Evolutionary conservation across 2,113 vertebrate species (phyloP).

Genomic region (Elephantulus edwardii): DNA sequence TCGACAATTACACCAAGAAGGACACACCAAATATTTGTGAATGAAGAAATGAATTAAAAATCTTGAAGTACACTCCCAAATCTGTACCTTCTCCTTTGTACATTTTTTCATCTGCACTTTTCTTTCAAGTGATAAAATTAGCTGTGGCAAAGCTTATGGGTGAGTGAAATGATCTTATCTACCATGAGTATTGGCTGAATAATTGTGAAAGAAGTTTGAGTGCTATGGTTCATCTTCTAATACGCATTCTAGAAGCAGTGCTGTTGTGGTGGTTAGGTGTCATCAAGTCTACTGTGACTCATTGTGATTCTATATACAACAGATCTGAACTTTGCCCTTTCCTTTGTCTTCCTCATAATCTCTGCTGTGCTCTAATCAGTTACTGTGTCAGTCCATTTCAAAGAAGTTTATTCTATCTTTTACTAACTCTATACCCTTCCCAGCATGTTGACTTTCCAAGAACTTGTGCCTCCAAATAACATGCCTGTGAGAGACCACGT

Average conservation of each 20-base stretch:
- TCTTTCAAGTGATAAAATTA: background rate
- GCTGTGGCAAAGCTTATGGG: background rate
- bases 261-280: background rate
- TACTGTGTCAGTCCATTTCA: too few relatives aligned
- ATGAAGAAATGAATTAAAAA: constrained; percentile 39
- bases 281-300: too few relatives aligned
- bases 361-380: too few relatives aligned
- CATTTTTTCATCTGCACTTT: background rate
- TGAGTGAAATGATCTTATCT: background rate
- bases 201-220: background rate
- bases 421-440: too few relatives aligned
- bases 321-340: too few relatives aligned
- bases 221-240: background rate
- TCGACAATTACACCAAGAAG: background rate
- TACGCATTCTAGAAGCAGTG: background rate
- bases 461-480: too few relatives aligned
- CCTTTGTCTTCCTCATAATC: too few relatives aligned
- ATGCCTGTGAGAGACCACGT: too few relatives aligned
- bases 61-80: background rate
- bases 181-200: background rate
- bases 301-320: too few relatives aligned
- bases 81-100: background rate
- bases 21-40: background rate
- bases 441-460: too few relatives aligned
- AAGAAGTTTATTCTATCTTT: too few relatives aligned